Conservation (phyloP, 2,888 invertebrate genomes). For the Exocentrus adspersus region DNA sequence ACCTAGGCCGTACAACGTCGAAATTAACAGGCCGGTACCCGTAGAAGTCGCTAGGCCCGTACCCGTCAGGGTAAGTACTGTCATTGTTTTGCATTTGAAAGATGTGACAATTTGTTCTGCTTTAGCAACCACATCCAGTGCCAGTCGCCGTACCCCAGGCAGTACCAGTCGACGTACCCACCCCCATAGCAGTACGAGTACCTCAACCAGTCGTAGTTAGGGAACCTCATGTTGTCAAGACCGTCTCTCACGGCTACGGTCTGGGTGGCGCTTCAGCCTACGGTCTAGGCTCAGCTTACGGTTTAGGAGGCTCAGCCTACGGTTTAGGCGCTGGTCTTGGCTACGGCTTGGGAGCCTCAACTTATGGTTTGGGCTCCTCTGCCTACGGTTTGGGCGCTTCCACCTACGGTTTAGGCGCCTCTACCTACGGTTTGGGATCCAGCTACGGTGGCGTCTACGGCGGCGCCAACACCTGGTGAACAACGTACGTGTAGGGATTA, state of each 20-base stretch:
- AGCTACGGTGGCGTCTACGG: not conserved
- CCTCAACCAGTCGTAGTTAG: conserved; percentile 43
- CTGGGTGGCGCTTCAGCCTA: not conserved
- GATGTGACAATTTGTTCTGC: not conserved
- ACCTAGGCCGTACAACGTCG: conserved; percentile 55
- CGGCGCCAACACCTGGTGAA: not conserved
- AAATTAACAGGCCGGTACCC: conserved; percentile 45
- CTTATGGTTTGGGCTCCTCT: not conserved
- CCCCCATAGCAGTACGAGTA: conserved; percentile 48
- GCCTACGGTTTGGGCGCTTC: not conserved
- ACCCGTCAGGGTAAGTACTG: conserved; percentile 44
- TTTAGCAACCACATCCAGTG: conserved; percentile 44
- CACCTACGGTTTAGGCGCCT: not conserved
- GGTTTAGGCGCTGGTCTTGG: too few species aligned
- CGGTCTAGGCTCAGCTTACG: not conserved
- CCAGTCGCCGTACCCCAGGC: conserved; percentile 49
- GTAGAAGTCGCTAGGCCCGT: conserved; percentile 52
- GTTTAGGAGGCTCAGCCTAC: not conserved
- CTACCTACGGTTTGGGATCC: not conserved
- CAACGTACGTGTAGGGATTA: not conserved
- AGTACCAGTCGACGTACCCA: conserved; percentile 47
- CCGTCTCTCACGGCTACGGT: not conserved
- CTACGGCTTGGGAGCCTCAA: too few species aligned
- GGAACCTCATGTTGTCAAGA: conserved; percentile 23
- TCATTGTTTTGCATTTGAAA: not conserved